Evolutionary conservation across 2,888 invertebrate species (phyloP), one percentile per base, ranked within the genome.

Genomic region (Macrophya alboannulata): DNA sequence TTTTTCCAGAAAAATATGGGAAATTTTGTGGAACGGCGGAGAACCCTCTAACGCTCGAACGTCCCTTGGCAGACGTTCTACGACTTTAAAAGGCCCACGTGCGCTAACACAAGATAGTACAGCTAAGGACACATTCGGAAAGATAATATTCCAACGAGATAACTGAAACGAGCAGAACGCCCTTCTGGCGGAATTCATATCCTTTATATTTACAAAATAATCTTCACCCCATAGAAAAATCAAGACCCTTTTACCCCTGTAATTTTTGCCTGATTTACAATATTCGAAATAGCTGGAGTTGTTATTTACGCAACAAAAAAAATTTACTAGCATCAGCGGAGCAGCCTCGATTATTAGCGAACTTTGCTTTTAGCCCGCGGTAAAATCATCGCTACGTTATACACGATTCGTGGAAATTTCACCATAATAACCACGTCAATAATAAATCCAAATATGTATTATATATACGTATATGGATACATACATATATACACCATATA

Each of bases 1-100:
- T 62, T 81, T 85, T 55, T 1, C 79, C 45, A 65, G 37, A 85
- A 85, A 79, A 15, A 84, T 59, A 84, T 81, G 81, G 81, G 81
- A 40, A 62, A 81, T 81, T 81, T 62, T 40, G 81, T 62, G 62
- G 21, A 81, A 81, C 43, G 21, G 43, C 43, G 43, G 21, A 59
- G 81, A 10, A 40, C 62, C 43, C 81, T 43, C 62, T 43, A 62
- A 31, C n/a, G 40, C 59, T 81, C 59, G 37, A 17, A 81, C 62
- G 40, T 59, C 81, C 62, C 81, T 81, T 25, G 81, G 59, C 40
- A 81, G 59, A 62, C 81, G 59, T 62, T 81, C 62, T 62, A 12
- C 59, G 81, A 59, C 81, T 81, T 59, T 62, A 43, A 62, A 81
- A 59, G 59, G 43, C 59, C 21, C 43, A 62, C 62, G 62, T 81